Evolutionary conservation across 1,140 invertebrate genomes (phyloP), one percentile per base, ranked within the genome.

Genomic region (Drosophila nigrodunni): DNA sequence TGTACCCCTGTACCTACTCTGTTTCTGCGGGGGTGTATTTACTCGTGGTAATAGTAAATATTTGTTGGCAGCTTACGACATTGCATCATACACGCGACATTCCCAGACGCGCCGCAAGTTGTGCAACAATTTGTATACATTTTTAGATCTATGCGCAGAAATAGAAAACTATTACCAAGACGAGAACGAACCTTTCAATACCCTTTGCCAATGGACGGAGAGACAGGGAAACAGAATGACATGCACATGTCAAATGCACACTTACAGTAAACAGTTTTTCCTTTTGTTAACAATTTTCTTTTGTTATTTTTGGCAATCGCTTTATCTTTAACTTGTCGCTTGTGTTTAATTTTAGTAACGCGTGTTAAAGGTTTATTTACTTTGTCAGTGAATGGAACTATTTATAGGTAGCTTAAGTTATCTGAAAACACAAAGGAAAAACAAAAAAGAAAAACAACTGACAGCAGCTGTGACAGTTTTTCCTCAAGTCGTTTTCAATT

Each of bases 31-130:
- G 34, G 10, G 15, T 57, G 37, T 37, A 41, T 58, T 60, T 46
- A 72, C 69, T 66, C 35, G 55, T 58, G 11, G 59, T 58, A 37
- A 57, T 67, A 59, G 68, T 85, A 64, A 76, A 77, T 76, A 77
- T 30, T 30, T 78, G 65, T 88, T 88, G 83, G 82, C 82, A 87
- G 59, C 46, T 59, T 47, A 41, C 55, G 77, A 30, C 72, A 85
- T 89, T 89, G 85, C 85, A 89, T 89, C 85, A 65, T 65, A 87
- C 76, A 78, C 74, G 71, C 80, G 85, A 89, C 78, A 89, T 89
- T 89, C 85, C 81, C 85, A 89, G 85, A 89, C 85, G 58, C 85
- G 78, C 85, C 85, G 73, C 78, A 71, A 64, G 79, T 89, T 89
- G 89, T 89, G 85, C 85, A 89, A 89, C 68, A 78, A 62, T 85